Evolutionary conservation across 2,888 invertebrate genomes (phyloP).

Genomic region (Oeneis ivallda): DNA sequence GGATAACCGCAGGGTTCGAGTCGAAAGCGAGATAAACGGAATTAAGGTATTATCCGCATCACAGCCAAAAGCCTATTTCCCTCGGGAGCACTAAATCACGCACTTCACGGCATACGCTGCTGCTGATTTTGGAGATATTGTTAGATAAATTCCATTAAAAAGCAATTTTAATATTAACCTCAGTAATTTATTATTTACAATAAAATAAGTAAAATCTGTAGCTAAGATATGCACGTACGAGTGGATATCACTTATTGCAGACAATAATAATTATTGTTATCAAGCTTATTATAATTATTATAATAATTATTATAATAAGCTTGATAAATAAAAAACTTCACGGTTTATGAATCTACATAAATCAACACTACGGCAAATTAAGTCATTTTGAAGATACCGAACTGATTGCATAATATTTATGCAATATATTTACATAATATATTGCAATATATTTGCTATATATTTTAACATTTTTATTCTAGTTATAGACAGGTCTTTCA

Average conservation of each 20-base stretch:
- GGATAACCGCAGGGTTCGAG: conserved; percentile 54
- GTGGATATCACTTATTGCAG: not conserved
- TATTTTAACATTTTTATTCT: no score
- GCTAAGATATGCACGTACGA: not conserved
- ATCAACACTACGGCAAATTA: no score
- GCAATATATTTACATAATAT: no score
- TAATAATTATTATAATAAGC: no score
- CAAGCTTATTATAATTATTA: no score
- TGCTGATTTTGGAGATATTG: conserved; percentile 32
- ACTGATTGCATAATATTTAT: no score
- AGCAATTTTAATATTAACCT: conserved; percentile 3
- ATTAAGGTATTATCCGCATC: conserved; percentile 73
- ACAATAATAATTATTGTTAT: no score
- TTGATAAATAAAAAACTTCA: no score
- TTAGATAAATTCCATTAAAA: conserved; percentile 23
- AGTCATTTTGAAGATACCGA: no score
- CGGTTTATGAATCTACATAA: no score
- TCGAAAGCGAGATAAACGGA: conserved; percentile 69
- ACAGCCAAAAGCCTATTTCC: conserved; percentile 68
- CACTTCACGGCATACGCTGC: conserved; percentile 56
- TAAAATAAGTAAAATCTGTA: not conserved
- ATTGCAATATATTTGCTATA: no score
- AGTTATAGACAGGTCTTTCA: no score
- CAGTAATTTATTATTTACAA: not conserved
- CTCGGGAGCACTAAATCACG: conserved; percentile 72